phyloP scores from a whole-genome alignment of 2,888 invertebrate species.

The Machimus rusticus region DNA sequence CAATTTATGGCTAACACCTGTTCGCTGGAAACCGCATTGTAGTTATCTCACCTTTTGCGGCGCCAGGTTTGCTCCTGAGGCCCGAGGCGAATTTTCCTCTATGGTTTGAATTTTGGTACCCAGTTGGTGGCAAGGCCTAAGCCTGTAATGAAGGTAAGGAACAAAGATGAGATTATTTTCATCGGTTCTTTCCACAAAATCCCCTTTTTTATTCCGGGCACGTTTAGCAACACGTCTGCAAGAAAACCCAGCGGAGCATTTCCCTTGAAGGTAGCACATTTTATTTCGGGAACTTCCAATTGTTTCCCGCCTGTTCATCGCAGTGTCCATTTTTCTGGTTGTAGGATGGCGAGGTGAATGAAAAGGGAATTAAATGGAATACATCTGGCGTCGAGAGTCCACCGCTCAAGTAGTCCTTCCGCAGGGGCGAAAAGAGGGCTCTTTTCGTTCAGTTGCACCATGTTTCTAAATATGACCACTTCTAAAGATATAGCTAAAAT shows the following conservation, averaged over 20 bases:
- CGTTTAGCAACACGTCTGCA: slow-evolving; percentile 26
- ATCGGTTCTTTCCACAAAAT: neutral
- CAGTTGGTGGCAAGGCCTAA: neutral
- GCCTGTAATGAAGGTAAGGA: slow-evolving; percentile 17
- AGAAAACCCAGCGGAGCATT: slow-evolving; percentile 1
- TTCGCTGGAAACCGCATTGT: slow-evolving; percentile 33
- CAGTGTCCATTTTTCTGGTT: slow-evolving; percentile 18
- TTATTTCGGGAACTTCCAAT: slow-evolving; percentile 39
- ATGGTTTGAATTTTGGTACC: neutral
- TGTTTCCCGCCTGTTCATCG: slow-evolving; percentile 12
- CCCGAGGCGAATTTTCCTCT: neutral
- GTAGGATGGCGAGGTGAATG: slow-evolving; percentile 27
- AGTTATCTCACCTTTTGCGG: slow-evolving; percentile 15
- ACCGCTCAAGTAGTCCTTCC: neutral
- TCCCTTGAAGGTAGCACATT: slow-evolving; percentile 22
- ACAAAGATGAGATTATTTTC: slow-evolving; percentile 11
- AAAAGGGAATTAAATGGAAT: slow-evolving; percentile 34
- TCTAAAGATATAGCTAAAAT: neutral
- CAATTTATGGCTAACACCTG: slow-evolving; percentile 44
- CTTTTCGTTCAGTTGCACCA: slow-evolving; percentile 7
- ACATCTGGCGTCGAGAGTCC: slow-evolving; percentile 37
- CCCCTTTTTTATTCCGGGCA: slow-evolving; percentile 21
- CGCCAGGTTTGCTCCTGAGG: neutral
- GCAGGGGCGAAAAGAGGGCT: neutral
- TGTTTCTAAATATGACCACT: neutral